Conservation (phyloP, 35 echinoderm and acorn worm genomes). For the Strongylocentrotus purpuratus region DNA sequence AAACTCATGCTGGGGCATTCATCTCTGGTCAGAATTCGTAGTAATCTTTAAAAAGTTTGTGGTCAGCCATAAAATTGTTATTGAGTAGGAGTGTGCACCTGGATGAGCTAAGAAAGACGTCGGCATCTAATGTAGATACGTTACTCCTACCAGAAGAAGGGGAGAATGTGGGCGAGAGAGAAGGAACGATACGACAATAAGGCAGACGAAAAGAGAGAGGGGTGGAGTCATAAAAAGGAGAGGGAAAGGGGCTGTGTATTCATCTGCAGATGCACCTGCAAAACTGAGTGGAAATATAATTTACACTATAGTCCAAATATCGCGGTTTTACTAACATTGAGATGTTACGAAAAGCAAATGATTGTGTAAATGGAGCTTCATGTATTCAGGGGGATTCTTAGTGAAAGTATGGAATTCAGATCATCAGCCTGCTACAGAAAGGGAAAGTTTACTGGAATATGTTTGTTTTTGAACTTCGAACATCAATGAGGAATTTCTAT, state of each 20-base stretch:
- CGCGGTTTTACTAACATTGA: no score
- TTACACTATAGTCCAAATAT: neutral
- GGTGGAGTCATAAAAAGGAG: neutral
- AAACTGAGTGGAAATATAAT: neutral
- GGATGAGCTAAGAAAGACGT: neutral
- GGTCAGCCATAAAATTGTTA: neutral
- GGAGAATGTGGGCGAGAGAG: no score
- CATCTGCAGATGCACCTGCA: no score
- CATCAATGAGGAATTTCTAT: neutral
- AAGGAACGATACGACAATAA: neutral
- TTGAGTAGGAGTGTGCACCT: neutral
- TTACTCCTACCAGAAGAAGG: neutral
- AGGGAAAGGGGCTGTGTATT: no score
- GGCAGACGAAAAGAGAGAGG: neutral
- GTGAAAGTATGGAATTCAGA: neutral
- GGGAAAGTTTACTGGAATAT: neutral
- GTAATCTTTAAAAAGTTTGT: neutral
- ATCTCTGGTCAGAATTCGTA: neutral
- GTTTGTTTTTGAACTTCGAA: neutral
- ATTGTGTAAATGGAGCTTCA: neutral
- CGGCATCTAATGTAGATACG: neutral
- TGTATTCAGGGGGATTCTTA: neutral
- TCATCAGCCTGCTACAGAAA: neutral
- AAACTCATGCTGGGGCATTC: neutral
- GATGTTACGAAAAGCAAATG: no score